phyloP scores from a whole-genome alignment of 2,113 vertebrate genomes.

The Carassius carassius region DNA sequence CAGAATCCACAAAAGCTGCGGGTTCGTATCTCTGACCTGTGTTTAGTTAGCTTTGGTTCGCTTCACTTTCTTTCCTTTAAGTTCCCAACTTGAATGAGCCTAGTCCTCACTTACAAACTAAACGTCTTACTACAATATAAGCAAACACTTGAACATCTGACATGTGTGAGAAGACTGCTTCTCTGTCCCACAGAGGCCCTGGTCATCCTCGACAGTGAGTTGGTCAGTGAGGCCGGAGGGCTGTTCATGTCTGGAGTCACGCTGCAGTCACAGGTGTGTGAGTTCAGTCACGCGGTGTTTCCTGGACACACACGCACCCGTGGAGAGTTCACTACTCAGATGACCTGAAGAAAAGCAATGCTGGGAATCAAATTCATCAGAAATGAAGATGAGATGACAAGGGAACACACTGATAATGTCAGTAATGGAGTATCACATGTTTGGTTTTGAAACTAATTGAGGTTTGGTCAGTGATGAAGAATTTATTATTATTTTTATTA shows the following conservation, averaged over 20 bases:
- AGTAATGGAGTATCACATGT: background rate
- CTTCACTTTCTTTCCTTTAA: background rate
- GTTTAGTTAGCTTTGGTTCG: background rate
- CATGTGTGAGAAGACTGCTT: background rate
- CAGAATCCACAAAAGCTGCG: slow-evolving; percentile 22
- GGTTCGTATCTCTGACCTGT: slow-evolving; percentile 16
- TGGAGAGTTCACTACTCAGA: slow-evolving; percentile 71
- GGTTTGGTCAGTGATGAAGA: background rate
- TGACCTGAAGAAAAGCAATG: slow-evolving; percentile 61
- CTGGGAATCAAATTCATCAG: background rate
- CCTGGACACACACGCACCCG: slow-evolving; percentile 68
- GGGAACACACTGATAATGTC: background rate
- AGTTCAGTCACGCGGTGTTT: slow-evolving; percentile 79
- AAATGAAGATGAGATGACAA: background rate
- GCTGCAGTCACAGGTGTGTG: slow-evolving; percentile 74
- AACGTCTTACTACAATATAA: background rate
- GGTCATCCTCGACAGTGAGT: slow-evolving; percentile 60
- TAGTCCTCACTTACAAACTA: no score
- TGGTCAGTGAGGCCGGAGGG: background rate
- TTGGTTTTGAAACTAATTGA: background rate
- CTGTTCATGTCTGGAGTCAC: slow-evolving; percentile 63
- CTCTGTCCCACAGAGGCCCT: slow-evolving; percentile 63
- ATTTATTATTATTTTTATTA: background rate
- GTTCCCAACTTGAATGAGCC: background rate
- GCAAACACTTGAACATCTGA: background rate